These are phyloP conservation scores for Nowickia ferox DNA, from an alignment of 2,888 invertebrate genomes.

Conservation along the genomic window DNA sequence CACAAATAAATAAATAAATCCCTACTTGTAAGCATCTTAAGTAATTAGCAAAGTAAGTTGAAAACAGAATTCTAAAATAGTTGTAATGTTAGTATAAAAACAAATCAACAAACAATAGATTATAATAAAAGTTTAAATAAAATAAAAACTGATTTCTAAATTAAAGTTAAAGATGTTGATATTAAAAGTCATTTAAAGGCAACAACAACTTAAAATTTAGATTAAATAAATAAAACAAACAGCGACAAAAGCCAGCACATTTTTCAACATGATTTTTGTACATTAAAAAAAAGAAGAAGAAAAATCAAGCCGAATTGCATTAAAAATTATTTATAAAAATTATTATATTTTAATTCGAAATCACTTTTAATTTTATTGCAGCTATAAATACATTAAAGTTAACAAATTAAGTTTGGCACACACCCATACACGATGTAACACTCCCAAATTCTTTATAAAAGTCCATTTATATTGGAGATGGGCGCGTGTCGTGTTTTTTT, in stretches of 20 bases:
- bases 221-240: neutral
- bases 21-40: slow-evolving; percentile 52
- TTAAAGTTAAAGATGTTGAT: slow-evolving; percentile 51
- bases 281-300: slow-evolving; percentile 3
- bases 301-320: neutral
- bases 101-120: slow-evolving; percentile 58
- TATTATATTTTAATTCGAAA: too few species aligned
- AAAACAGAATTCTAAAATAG: slow-evolving; percentile 72
- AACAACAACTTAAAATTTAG: slow-evolving; percentile 23
- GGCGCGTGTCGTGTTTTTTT: too few species aligned
- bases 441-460: neutral
- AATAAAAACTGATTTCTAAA: slow-evolving; percentile 54
- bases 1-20: slow-evolving; percentile 44
- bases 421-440: too few species aligned
- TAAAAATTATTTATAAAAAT: neutral
- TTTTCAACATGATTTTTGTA: slow-evolving; percentile 35
- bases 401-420: neutral
- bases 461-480: too few species aligned
- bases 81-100: slow-evolving; percentile 67
- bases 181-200: slow-evolving; percentile 58
- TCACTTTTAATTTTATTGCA: neutral
- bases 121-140: slow-evolving; percentile 58
- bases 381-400: neutral
- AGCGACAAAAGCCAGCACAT: slow-evolving; percentile 14
- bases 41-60: slow-evolving; percentile 65